Evolutionary conservation across 2,888 invertebrate genomes (phyloP).

Genomic region (Hedya salicella): DNA sequence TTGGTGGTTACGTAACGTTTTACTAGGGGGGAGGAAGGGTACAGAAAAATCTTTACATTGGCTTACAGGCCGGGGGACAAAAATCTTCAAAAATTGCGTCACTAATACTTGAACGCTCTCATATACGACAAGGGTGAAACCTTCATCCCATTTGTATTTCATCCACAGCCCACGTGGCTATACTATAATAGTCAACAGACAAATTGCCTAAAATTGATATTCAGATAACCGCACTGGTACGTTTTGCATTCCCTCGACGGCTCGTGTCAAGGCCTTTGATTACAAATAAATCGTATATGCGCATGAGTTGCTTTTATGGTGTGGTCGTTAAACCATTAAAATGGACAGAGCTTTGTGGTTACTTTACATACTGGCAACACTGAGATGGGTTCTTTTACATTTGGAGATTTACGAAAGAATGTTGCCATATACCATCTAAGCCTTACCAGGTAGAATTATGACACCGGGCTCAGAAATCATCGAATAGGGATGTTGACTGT

Average conservation of each 20-base stretch:
- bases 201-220: constrained; percentile 27
- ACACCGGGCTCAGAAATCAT: too few species aligned
- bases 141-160: neutral
- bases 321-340: constrained; percentile 29
- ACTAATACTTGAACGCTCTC: neutral
- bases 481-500: too few species aligned
- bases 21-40: too few species aligned
- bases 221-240: neutral
- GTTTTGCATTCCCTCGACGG: constrained; percentile 18
- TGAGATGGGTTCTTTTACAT: neutral
- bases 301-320: constrained; percentile 10
- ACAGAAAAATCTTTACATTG: too few species aligned
- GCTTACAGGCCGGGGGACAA: too few species aligned
- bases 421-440: too few species aligned
- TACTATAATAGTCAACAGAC: neutral
- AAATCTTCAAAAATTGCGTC: too few species aligned
- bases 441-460: too few species aligned
- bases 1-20: too few species aligned
- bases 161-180: neutral
- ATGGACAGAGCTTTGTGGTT: neutral
- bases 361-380: neutral
- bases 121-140: neutral
- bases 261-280: constrained; percentile 33
- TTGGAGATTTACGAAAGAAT: neutral
- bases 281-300: constrained; percentile 26